Percentiles rank a stretch among this genome's conserved stretches.
Conservation (phyloP, 2,888 invertebrate genomes). For the Malthinus seriepunctatus region DNA sequence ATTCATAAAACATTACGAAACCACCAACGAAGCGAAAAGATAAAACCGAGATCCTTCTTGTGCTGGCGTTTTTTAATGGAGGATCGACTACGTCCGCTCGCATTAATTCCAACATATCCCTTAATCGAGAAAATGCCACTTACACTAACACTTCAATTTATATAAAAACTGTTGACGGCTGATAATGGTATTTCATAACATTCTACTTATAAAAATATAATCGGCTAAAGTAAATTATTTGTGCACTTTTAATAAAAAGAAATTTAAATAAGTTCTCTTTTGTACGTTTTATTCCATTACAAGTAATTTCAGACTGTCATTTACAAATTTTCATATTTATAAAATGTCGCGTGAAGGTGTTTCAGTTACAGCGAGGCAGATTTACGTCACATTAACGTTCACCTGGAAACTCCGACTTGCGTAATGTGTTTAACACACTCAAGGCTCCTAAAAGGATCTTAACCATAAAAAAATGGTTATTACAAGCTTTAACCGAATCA, state of each 20-base stretch:
- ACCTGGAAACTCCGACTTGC: no score
- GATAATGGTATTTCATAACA: slow-evolving; percentile 9
- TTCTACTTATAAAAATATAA: not conserved
- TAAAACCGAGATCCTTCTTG: slow-evolving; percentile 11
- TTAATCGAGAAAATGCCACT: slow-evolving; percentile 26
- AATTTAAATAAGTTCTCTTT: not conserved
- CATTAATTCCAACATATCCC: slow-evolving; percentile 21
- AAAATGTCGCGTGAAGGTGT: no score
- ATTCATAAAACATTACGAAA: slow-evolving; percentile 2
- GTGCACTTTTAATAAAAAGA: not conserved
- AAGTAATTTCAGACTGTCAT: no score
- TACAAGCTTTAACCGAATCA: no score
- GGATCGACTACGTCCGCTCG: slow-evolving; percentile 15
- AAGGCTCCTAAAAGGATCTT: no score
- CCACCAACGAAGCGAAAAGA: slow-evolving; percentile 10
- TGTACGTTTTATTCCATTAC: no score
- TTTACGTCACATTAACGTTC: no score
- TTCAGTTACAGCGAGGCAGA: no score
- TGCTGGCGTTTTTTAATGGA: slow-evolving; percentile 8
- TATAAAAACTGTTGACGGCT: slow-evolving; percentile 18
- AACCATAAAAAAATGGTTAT: no score
- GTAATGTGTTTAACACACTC: no score
- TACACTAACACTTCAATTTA: slow-evolving; percentile 23
- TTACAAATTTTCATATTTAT: no score
- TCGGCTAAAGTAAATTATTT: slow-evolving; percentile 1